These are phyloP conservation scores for Tortricodes alternella DNA, from an alignment of 2,888 invertebrate species.

Conservation along the genomic window DNA sequence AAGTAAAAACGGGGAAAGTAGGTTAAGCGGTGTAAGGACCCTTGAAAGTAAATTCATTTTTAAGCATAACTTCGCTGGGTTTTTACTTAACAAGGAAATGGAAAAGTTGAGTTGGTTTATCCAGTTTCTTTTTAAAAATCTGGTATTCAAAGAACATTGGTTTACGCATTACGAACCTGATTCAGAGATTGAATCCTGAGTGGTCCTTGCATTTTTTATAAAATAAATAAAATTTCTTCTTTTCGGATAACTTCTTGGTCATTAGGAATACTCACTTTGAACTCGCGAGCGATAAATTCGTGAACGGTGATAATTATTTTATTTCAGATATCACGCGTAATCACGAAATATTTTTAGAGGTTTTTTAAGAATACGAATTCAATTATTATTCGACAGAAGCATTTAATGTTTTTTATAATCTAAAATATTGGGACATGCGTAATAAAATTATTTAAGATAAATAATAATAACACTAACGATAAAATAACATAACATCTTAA, in stretches of 20 bases:
- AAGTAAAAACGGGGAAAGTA: slow-evolving; percentile 16
- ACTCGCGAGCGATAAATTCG: too few relatives aligned
- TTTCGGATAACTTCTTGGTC: too few relatives aligned
- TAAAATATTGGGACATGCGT: not conserved
- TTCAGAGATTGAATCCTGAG: not conserved
- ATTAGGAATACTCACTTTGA: too few relatives aligned
- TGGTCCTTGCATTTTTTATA: not conserved
- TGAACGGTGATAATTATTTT: not conserved
- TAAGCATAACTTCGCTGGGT: slow-evolving; percentile 10
- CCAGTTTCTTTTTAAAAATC: slow-evolving; percentile 10
- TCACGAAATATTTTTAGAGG: not conserved
- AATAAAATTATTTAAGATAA: not conserved
- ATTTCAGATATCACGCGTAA: not conserved
- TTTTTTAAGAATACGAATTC: not conserved
- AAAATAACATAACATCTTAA: slow-evolving; percentile 4
- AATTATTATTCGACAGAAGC: not conserved
- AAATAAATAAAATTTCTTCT: not conserved
- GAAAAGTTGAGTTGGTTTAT: slow-evolving; percentile 12
- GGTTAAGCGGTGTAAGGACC: slow-evolving; percentile 15
- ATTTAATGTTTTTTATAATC: slow-evolving; percentile 13
- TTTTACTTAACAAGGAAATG: slow-evolving; percentile 22
- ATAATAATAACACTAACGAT: slow-evolving; percentile 14
- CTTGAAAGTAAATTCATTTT: slow-evolving; percentile 19
- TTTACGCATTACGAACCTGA: not conserved
- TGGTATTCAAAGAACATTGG: slow-evolving; percentile 1